phyloP scores from a whole-genome alignment of 2,888 invertebrate species.

The Synanthedon myopaeformis region DNA sequence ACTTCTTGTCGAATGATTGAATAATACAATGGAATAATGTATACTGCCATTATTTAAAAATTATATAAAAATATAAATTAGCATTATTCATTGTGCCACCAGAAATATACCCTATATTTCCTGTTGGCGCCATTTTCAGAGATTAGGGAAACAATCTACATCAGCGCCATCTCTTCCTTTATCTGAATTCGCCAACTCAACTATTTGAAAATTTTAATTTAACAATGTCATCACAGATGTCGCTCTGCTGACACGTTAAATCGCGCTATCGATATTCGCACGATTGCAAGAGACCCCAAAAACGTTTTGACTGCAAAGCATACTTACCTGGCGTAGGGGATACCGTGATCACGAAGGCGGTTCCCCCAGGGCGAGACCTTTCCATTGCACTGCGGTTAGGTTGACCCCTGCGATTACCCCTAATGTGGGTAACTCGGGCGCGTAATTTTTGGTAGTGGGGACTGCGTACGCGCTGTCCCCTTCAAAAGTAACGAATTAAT shows the following conservation, averaged over 20 bases:
- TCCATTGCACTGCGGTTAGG: slow-evolving; percentile 5
- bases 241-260: background rate
- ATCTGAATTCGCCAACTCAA: too few relatives aligned
- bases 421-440: too few relatives aligned
- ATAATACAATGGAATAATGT: too few relatives aligned
- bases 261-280: background rate
- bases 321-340: slow-evolving; percentile 8
- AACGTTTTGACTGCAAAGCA: background rate
- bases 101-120: too few relatives aligned
- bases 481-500: background rate
- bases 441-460: slow-evolving; percentile 1
- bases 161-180: too few relatives aligned
- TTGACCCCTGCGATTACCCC: too few relatives aligned
- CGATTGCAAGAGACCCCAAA: background rate
- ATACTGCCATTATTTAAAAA: too few relatives aligned
- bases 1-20: too few relatives aligned
- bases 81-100: too few relatives aligned
- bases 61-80: too few relatives aligned
- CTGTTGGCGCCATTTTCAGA: too few relatives aligned
- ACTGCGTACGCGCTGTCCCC: slow-evolving; percentile 10
- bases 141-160: too few relatives aligned
- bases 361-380: slow-evolving; percentile 7
- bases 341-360: slow-evolving; percentile 7
- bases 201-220: background rate
- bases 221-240: background rate